A percentile compares a stretch with the other conserved stretches of the same genome.
phyloP scores from a whole-genome alignment of 2,113 vertebrate genomes.

The Sciurus niger region DNA sequence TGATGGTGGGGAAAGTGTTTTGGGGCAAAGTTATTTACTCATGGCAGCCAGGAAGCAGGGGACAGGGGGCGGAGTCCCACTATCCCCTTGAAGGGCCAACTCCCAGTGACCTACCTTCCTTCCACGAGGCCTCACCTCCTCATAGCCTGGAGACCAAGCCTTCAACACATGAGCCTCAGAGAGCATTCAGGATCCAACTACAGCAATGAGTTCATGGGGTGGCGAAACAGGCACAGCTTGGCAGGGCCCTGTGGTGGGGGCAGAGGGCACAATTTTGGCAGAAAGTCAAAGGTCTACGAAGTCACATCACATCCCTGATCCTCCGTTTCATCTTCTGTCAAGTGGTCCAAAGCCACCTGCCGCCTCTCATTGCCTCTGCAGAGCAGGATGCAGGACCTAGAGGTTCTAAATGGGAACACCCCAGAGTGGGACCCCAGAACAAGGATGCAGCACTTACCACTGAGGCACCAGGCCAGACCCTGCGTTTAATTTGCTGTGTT shows the following conservation, averaged over 20 bases:
- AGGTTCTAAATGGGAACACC: too few species aligned
- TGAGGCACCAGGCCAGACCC: background rate
- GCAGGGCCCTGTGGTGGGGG: background rate
- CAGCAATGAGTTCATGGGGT: background rate
- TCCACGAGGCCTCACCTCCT: background rate
- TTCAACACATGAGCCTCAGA: background rate
- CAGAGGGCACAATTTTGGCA: background rate
- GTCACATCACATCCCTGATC: background rate
- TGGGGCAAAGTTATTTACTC: background rate
- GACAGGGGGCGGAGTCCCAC: background rate
- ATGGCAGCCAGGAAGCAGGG: too few species aligned
- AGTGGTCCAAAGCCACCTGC: background rate
- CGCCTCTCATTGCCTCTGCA: too few species aligned
- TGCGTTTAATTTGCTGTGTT: background rate
- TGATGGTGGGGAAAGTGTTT: background rate
- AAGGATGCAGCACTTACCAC: too few species aligned
- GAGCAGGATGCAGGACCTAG: too few species aligned
- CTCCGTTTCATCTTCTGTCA: background rate
- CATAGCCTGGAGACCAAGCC: background rate
- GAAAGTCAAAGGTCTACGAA: background rate
- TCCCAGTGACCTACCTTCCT: background rate
- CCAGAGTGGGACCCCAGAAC: too few species aligned
- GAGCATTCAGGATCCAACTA: background rate
- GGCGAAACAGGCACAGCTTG: background rate
- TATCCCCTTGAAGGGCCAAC: background rate